Conservation (phyloP, 2,888 invertebrate species). For the Laothoe populi region DNA sequence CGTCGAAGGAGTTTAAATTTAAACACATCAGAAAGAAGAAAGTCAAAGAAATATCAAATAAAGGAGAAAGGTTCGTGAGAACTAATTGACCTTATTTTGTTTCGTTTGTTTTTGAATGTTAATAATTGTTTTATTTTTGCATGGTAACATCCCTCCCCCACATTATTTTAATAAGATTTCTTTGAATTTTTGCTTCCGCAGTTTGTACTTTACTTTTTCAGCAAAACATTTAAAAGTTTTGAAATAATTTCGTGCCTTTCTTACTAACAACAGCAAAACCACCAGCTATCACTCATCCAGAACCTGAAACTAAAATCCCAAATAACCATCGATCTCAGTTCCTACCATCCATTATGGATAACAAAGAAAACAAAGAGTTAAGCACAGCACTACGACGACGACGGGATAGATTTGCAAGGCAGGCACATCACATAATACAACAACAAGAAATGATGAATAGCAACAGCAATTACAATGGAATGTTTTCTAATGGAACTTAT, state of each 20-base stretch:
- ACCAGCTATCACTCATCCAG: conserved; percentile 54
- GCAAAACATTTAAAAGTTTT: conserved; percentile 32
- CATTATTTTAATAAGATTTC: not conserved
- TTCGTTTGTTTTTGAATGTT: conserved; percentile 36
- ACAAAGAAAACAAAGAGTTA: conserved; percentile 87
- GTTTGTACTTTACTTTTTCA: conserved; percentile 29
- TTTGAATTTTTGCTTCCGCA: conserved; percentile 3
- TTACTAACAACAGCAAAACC: conserved; percentile 71
- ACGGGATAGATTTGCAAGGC: conserved; percentile 92
- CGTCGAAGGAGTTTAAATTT: conserved; percentile 78
- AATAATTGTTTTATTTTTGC: conserved; percentile 30
- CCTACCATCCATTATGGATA: conserved; percentile 62
- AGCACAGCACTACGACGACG: conserved; percentile 92
- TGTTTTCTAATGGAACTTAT: conserved; percentile 50
- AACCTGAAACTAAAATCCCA: conserved; percentile 57
- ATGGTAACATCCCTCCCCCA: conserved; percentile 22
- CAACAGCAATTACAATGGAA: conserved; percentile 56
- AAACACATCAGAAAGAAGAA: conserved; percentile 88
- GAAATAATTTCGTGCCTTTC: conserved; percentile 49
- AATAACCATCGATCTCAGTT: conserved; percentile 54
- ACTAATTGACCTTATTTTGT: not conserved
- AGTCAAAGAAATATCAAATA: conserved; percentile 84
- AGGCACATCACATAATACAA: conserved; percentile 92
- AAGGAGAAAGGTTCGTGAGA: conserved; percentile 89
- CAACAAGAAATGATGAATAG: conserved; percentile 87